Base-by-base conservation (phyloP, 2,888 invertebrate genomes). In the Synanthedon tipuliformis region DNA sequence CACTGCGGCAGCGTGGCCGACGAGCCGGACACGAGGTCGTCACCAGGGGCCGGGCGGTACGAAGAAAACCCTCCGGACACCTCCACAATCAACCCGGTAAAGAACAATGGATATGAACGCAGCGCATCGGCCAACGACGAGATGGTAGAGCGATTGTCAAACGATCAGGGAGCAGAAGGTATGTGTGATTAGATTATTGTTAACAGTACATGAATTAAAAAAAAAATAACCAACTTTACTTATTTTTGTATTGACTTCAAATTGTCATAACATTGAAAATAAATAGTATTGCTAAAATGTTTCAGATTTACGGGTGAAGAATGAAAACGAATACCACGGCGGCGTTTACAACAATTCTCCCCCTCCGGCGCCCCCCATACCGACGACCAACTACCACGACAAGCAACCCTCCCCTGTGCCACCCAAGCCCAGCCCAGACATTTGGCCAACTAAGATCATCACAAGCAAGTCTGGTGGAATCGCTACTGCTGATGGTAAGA, bases 401-500 rank as follows among this genome's bases (percentile, higher is more conserved):
- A 86, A 86, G 59, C 79, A 84, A 8, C 68, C 80, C 56, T 87
- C 88, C 51, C 88, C 88, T 7, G 89, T 89, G 69, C 89, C 90
- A 56, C 88, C 89, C 56, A 87, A 88, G 59, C 89, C 89, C 41
- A 89, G 89, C 69, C 89, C 90, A 54, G 90, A 90, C 61, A 87
- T 90, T 57, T 91, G 90, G 90, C 90, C 90, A 54, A 81, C 89
- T 57, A 90, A 90, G 73, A 83, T 90, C 64, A 88, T 90, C 66
- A 90, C 89, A 54, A 90, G 90, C 86, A 93, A 95, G 83, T 93
- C 94, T 67, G 93, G 93, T 61, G 92, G 93, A 67, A 93, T 95
- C 62, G 92, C 94, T 68, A 95, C 95, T 71, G 92, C 95, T 68
- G 95, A 95, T 77, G 95, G 95, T 94, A 73, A 90, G 87, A 73